Base-by-base conservation (phyloP, 2,888 invertebrate species). In the Acronicta psi region DNA sequence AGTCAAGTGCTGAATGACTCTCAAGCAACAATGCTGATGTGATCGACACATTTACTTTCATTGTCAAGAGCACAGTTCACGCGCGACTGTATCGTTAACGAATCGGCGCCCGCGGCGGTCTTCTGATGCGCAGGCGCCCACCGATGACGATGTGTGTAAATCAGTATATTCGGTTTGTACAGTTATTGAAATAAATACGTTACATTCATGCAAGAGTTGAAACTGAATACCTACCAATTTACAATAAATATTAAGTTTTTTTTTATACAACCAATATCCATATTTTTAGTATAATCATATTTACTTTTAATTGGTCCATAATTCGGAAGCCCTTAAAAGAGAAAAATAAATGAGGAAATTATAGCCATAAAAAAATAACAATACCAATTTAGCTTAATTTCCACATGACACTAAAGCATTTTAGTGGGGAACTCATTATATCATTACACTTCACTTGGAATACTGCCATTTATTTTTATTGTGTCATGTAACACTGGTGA, bases 101-200 rank as follows among this genome's bases (percentile, higher is more conserved):
- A 65, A 67, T 68, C 77, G 70, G 77, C 77, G 80, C 77, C 76
- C 43, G 69, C 58, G 76, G 83, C 79, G 41, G 50, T 44, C 63
- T 41, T 63, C 29, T 14, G 63, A 67, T 73, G 69, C 58, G 66
- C 68, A 34, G 55, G 71, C 77, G 75, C 76, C 4, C 11, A 11
- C 3, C 70, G 63, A 13, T 50, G 29, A 43, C 31, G 29, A 7
- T 43, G n/a, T 31, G 18, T 7, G 3, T 40, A 7, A 17, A 17
- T 20, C 53, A 63, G 71, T 43, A 67, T 46, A 42, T 38, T 13
- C 17, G 16, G 16, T 61, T 20, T 2, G 23, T 17, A 1, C 3
- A 6, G 37, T 7, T 40, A 36, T 58, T 18, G n/a, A 29, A 50
- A 42, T 31, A 5, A 1, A 25, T 1, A 13, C 13, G 5, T 25